Evolutionary conservation across 2,888 invertebrate species (phyloP).

Genomic region (Andrena camellia): DNA sequence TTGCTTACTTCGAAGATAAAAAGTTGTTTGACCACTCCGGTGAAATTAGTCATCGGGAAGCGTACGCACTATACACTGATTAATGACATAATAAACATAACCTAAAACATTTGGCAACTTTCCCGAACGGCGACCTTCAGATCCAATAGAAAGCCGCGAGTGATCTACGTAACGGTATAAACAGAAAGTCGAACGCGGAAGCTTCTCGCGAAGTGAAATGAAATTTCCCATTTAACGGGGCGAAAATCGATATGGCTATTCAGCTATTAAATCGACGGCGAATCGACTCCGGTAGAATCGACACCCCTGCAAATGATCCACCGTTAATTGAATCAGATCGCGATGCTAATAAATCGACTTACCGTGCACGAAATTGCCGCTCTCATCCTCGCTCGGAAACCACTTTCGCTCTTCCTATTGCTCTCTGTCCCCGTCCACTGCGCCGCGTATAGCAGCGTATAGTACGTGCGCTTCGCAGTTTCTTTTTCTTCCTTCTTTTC

Average conservation of each 20-base stretch:
- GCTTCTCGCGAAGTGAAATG: neutral
- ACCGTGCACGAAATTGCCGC: conserved; percentile 46
- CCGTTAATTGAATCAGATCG: conserved; percentile 45
- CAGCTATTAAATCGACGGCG: conserved; percentile 45
- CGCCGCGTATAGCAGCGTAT: conserved; percentile 3
- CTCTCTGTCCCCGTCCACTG: neutral
- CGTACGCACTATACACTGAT: neutral
- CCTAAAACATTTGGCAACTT: conserved; percentile 52
- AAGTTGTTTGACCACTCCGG: neutral
- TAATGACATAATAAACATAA: conserved; percentile 63
- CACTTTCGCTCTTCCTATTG: conserved; percentile 13
- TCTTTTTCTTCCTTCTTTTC: conserved; percentile 10
- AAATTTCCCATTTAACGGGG: neutral
- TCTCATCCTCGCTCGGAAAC: conserved; percentile 41
- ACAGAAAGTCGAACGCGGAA: neutral
- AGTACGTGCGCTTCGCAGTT: conserved; percentile 20
- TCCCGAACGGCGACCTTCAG: conserved; percentile 32
- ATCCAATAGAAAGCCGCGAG: conserved; percentile 8
- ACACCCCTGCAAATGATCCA: conserved; percentile 20
- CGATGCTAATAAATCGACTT: conserved; percentile 29
- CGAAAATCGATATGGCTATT: conserved; percentile 63
- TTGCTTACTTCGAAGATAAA: neutral
- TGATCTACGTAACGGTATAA: conserved; percentile 2
- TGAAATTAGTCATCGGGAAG: neutral
- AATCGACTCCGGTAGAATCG: neutral